Evolutionary conservation across 2,888 invertebrate genomes (phyloP).

Genomic region (Parnassius glacialis): DNA sequence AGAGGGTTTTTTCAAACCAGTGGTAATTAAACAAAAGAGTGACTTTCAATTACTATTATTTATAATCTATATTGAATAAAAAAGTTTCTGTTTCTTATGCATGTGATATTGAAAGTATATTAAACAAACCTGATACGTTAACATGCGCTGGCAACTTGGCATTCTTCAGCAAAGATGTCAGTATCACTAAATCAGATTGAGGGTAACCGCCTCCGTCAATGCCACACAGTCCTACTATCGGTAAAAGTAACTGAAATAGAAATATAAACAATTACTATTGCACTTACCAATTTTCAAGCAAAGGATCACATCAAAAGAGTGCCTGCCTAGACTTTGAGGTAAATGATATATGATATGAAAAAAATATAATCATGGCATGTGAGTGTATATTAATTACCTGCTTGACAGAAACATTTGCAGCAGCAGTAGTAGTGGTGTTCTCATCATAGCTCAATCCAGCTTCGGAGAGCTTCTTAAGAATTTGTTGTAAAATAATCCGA

Average conservation of each 20-base stretch:
- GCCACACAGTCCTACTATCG: constrained; percentile 86
- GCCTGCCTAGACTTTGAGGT: neutral
- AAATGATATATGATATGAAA: neutral
- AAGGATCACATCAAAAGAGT: no score
- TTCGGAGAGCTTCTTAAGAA: constrained; percentile 74
- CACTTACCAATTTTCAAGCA: neutral
- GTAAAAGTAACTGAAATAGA: constrained; percentile 80
- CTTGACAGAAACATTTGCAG: constrained; percentile 71
- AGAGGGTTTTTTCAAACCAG: no score
- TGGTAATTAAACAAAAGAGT: no score
- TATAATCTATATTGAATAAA: no score
- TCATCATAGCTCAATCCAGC: constrained; percentile 68
- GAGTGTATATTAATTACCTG: constrained; percentile 50
- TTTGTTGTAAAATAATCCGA: constrained; percentile 67
- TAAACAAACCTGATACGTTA: constrained; percentile 57
- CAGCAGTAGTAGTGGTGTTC: constrained; percentile 56
- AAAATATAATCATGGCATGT: neutral
- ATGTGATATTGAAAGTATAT: neutral
- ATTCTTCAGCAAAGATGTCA: constrained; percentile 89
- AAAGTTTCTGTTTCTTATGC: no score
- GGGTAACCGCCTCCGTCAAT: constrained; percentile 85
- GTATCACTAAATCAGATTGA: constrained; percentile 87
- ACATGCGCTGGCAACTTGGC: constrained; percentile 83
- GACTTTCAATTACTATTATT: no score
- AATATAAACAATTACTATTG: neutral